A percentile compares a stretch with the other conserved stretches of the same genome.
phyloP scores from a whole-genome alignment of 2,113 vertebrate genomes.

The Epinephelus cyanopodus region DNA sequence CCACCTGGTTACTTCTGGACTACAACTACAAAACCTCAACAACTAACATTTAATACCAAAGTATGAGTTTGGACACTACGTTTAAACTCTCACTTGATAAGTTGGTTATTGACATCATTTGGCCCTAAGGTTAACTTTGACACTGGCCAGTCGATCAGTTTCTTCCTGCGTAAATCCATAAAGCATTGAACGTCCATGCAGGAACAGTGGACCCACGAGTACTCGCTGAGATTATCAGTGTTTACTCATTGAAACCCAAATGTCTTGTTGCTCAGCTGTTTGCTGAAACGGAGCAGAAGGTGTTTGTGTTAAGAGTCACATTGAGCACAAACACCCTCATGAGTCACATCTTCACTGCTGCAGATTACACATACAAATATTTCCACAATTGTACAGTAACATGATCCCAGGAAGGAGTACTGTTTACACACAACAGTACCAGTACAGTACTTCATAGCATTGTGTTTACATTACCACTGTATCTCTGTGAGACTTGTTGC shows the following conservation, averaged over 20 bases:
- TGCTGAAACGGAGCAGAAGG: background rate
- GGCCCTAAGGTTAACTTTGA: conserved; percentile 10
- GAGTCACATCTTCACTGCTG: conserved; percentile 27
- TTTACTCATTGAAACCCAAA: background rate
- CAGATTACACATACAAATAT: background rate
- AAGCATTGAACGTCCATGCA: conserved; percentile 16
- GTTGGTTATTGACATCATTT: conserved; percentile 34
- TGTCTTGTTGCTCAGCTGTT: background rate
- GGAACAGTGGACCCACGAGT: background rate
- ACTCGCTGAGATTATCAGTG: background rate
- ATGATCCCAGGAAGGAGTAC: conserved; percentile 50
- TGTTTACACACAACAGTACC: conserved; percentile 50
- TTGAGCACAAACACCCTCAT: background rate
- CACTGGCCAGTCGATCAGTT: background rate
- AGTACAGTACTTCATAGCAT: conserved; percentile 37
- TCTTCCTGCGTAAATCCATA: background rate
- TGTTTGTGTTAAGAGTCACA: background rate
- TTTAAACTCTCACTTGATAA: background rate
- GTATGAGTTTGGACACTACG: background rate
- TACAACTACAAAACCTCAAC: conserved; percentile 30
- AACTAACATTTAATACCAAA: conserved; percentile 3
- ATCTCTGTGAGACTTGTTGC: background rate
- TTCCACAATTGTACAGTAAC: conserved; percentile 51
- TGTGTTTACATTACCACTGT: conserved; percentile 13
- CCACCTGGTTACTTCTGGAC: background rate